phyloP scores from a whole-genome alignment of 2,113 vertebrate genomes.

The Epinephelus lanceolatus region DNA sequence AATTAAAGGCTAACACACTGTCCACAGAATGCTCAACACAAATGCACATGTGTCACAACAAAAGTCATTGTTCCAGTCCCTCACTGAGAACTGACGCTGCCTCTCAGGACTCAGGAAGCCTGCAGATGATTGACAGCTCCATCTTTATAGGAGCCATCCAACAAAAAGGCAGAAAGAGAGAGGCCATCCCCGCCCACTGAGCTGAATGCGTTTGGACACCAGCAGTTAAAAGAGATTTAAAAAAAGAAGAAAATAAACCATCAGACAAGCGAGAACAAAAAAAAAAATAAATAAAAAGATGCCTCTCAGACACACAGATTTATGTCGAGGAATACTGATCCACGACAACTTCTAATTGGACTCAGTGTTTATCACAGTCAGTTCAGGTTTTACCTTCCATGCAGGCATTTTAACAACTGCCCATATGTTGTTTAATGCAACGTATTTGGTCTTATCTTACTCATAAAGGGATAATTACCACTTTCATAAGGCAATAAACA shows the following conservation, averaged over 20 bases:
- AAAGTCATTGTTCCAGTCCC: conserved; percentile 72
- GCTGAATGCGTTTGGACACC: conserved; percentile 30
- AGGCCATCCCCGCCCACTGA: conserved; percentile 65
- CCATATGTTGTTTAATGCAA: conserved; percentile 52
- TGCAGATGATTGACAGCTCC: conserved; percentile 78
- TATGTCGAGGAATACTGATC: conserved; percentile 21
- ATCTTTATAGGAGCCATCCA: conserved; percentile 67
- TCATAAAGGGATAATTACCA: conserved; percentile 53
- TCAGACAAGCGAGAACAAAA: conserved; percentile 24
- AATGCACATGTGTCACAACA: conserved; percentile 61
- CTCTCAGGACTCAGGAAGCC: conserved; percentile 55
- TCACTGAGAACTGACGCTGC: conserved; percentile 46
- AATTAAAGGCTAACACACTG: conserved; percentile 59
- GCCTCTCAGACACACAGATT: conserved; percentile 2
- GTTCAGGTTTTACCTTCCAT: conserved; percentile 47
- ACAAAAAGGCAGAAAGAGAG: conserved; percentile 64
- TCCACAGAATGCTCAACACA: conserved; percentile 44
- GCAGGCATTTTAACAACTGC: conserved; percentile 53
- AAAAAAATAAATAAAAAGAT: conserved; percentile 27
- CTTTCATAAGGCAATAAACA: conserved; percentile 63
- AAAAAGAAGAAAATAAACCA: conserved; percentile 51
- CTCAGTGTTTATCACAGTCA: conserved; percentile 50
- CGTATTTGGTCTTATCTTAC: conserved; percentile 38
- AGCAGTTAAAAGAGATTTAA: conserved; percentile 40
- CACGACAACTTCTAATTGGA: conserved; percentile 38